Evolutionary conservation across 1,140 invertebrate species (phyloP).

Genomic region (Charaxes varanes): DNA sequence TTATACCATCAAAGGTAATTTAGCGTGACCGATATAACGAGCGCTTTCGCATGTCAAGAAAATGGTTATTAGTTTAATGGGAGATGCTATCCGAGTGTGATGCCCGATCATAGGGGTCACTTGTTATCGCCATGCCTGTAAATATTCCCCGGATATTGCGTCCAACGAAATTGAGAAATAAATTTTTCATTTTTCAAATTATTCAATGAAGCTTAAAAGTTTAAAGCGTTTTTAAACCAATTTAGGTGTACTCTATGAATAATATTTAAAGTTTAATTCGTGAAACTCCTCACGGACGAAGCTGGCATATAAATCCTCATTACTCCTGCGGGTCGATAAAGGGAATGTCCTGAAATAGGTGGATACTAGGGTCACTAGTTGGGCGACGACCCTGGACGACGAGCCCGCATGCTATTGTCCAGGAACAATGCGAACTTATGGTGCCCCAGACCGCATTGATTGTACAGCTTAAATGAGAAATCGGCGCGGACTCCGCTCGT

Average conservation of each 20-base stretch:
- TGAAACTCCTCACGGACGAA: too few relatives aligned
- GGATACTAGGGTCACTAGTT: too few relatives aligned
- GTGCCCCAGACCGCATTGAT: slow-evolving; percentile 17
- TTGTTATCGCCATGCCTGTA: slow-evolving; percentile 34
- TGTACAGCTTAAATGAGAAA: slow-evolving; percentile 11
- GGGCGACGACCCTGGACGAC: slow-evolving; percentile 13
- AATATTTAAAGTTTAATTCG: too few relatives aligned
- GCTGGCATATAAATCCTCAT: too few relatives aligned
- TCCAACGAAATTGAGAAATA: too few relatives aligned
- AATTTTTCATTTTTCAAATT: too few relatives aligned
- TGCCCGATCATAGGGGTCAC: slow-evolving; percentile 51
- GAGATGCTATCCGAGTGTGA: slow-evolving; percentile 44
- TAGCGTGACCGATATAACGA: slow-evolving; percentile 20
- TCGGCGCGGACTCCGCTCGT: not conserved
- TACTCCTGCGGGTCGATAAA: too few relatives aligned
- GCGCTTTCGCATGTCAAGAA: slow-evolving; percentile 35
- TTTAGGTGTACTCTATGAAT: too few relatives aligned
- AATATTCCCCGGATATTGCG: too few relatives aligned
- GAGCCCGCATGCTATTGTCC: slow-evolving; percentile 50
- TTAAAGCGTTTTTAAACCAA: too few relatives aligned
- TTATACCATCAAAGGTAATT: slow-evolving; percentile 13
- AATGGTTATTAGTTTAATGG: slow-evolving; percentile 50
- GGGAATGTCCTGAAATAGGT: not conserved
- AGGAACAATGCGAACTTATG: slow-evolving; percentile 25
- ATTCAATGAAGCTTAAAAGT: too few relatives aligned